phyloP scores from a whole-genome alignment of 1,140 invertebrate genomes.

The Coboldia fuscipes region DNA sequence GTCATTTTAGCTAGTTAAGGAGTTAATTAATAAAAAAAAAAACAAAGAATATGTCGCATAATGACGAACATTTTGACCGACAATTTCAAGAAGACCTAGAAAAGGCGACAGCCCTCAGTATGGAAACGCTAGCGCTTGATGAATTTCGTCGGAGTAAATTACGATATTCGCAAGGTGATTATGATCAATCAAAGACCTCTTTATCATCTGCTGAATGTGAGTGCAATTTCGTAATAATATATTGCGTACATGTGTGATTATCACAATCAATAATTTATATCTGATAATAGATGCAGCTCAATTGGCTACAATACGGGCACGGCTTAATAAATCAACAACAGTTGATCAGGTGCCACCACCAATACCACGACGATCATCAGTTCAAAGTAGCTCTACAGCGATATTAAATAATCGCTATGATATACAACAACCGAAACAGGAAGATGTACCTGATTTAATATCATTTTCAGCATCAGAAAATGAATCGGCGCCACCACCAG shows the following conservation, averaged over 20 bases:
- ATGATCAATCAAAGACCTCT: too few species aligned
- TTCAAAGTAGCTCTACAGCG: constrained; percentile 15
- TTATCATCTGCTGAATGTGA: too few species aligned
- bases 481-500: constrained; percentile 22
- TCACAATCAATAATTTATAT: too few species aligned
- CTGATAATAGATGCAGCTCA: too few species aligned
- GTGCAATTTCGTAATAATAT: too few species aligned
- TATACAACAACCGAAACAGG: constrained; percentile 25
- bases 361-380: constrained; percentile 25
- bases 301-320: too few species aligned
- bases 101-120: constrained; percentile 60
- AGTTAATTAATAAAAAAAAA: not conserved
- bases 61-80: constrained; percentile 43
- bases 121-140: constrained; percentile 63
- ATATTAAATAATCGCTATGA: constrained; percentile 15
- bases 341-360: too few species aligned
- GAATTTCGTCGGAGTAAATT: constrained; percentile 36
- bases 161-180: not conserved
- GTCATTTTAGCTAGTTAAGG: too few species aligned
- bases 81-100: constrained; percentile 69
- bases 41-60: constrained; percentile 9
- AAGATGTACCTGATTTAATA: constrained; percentile 40
- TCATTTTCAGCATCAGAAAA: constrained; percentile 26
- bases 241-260: too few species aligned
- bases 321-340: too few species aligned